Base-by-base conservation (phyloP, 92 coral and sea anemone genomes). In the Porites divaricata region DNA sequence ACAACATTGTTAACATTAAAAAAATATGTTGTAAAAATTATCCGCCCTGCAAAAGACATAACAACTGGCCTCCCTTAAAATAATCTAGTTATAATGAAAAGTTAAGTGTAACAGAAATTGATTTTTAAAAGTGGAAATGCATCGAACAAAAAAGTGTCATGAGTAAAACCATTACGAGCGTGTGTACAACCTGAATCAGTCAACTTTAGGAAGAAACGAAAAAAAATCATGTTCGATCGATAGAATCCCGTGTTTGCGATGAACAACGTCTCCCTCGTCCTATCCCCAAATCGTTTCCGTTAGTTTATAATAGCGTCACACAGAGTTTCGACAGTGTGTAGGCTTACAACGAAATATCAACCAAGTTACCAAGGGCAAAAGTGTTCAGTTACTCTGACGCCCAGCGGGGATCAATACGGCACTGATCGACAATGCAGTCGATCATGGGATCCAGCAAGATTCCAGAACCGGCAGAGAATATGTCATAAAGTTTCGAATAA, bases 301-400 rank as follows among this genome's bases (percentile, higher is more conserved):
- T 53, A 62, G 81, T 59, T 41, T 76, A 67, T n/a, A 63, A 77
- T 62, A 26, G 19, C 48, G 45, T 41, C 71, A 77, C 81, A 62
- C 59, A 45, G 81, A 77, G 81, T 41, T 45, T 35, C 4, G 8
- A 48, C 81, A 53, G 58, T 62, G 45, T 77, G 81, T 19, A 63
- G 25, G 59, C 71, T 77, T 41, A 62, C 81, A 71, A 20, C 69
- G 45, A 77, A 77, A 25, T 76, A 41, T 70, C 58, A 28, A 56
- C 81, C 25, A 19, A 61, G 70, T 35, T 19, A 61, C 81, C 54
- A 6, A 41, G 41, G 57, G 12, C 20, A 19, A 59, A 8, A 24
- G 16, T 45, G 28, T 19, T 70, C 35, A 24, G 23, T 70, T 35
- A 62, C 70, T 58, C 63, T 45, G 23, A 14, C 58, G 58, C 58